Evolutionary conservation across 2,113 vertebrate species (phyloP), one percentile per base, ranked within the genome.

Genomic region (Ibidorhyncha struthersii): DNA sequence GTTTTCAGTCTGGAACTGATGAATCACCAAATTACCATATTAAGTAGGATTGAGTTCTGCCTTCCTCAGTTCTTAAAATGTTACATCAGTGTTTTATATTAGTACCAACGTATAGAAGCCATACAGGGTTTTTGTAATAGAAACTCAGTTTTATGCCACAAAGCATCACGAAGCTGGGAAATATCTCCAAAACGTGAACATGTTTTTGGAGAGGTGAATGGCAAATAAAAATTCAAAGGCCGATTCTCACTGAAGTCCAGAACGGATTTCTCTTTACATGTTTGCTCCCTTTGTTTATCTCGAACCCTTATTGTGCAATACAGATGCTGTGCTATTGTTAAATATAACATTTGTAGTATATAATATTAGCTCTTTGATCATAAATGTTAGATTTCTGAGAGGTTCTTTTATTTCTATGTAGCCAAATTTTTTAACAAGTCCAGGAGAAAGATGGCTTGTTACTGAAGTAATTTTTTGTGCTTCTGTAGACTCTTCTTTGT

Each of bases 141-240:
- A 58, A 83, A 22, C 9, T 73, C 14, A 27, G 18, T 36, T 83
- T 50, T 80, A 14, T 86, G 38, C 38, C 52, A 49, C 52, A 74
- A 41, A 65, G 23, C n/a, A 29, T 87, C 63, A 41, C 67, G 30
- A 41, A 76, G 43, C 29, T 78, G 74, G 30, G 69, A 56, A 73
- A 12, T 34, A 12, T 14, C 61, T 92, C 65, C 56, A 62, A 90
- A 90, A 50, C 12, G 10, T 12, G 4, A 65, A 27, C 40, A 4
- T 91, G 23, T 43, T 86, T 83, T 89, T 62, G 55, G 20, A 83
- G 50, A 78, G 23, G 22, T 86, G 69, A 93, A 83, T 78, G 36
- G n/a, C 59, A 82, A 32, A 47, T 41, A 40, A 29, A 61, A 47
- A 92, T 12, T 41, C 25, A 86, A 89, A 38, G 40, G 21, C 8